Evolutionary conservation across 2,888 invertebrate genomes (phyloP), one percentile per base, ranked within the genome.

Genomic region (Drosophila kuntzei): DNA sequence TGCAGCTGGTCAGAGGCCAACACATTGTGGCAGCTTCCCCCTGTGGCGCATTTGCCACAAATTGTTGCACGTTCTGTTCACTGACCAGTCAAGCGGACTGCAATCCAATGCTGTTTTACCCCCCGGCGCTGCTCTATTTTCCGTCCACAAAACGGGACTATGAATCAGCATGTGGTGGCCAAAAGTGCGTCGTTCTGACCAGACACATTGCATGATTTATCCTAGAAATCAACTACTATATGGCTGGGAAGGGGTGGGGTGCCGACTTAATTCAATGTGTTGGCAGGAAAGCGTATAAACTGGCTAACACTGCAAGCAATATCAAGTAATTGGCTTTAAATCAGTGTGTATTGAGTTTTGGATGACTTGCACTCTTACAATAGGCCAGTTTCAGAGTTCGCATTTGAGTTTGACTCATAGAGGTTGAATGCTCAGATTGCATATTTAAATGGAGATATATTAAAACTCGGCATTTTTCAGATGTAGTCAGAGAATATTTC

Each of bases 41-140:
- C 86, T 55, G 83, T 69, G 86, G 83, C 72, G 79, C 41, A 32
- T 46, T 61, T 76, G 83, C 83, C 65, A 61, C 80, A 80, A 85
- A 85, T 82, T 82, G 86, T 79, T 82, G 80, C 86, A 82, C 80
- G 82, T 61, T 27, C 9, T 54, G 27, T 37, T 46, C 61, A 71
- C 50, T 71, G 72, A 66, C 76, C 74, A 76, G 61, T 74, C 65
- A 51, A 62, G 65, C 65, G 54, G 22, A 32, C 71, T 62, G 36
- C 74, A 71, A 61, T 76, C 46, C 44, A 51, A 46, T 44, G 34
- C 55, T 36, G 20, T 29, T 29, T 34, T 37, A 49, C 54, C 44
- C 58, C 54, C 16, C 20, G 37, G 66, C 43, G 43, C 3, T 67
- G 77, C 58, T 59, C 62, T 62, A 64, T 32, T 43, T 70, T 55